Percentiles rank a stretch among this genome's conserved stretches.
phyloP scores from a whole-genome alignment of 2,797 vertebrate species.

The Mionectes olivaceus region DNA sequence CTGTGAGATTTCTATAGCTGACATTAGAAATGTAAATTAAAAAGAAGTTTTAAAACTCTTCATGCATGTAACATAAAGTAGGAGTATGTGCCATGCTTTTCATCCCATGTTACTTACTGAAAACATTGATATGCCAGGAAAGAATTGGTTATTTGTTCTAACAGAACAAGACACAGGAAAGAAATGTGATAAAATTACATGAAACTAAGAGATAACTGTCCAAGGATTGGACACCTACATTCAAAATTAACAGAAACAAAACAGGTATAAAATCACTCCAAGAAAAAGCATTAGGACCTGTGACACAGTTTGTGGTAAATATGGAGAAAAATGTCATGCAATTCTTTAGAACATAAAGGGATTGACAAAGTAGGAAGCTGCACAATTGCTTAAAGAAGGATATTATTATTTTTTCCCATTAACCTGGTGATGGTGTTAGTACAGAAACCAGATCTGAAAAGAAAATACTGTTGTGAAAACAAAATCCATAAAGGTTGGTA shows the following conservation, averaged over 20 bases:
- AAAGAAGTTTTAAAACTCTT: not conserved
- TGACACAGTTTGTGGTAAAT: not conserved
- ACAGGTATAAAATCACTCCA: not conserved
- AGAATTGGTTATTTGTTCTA: not conserved
- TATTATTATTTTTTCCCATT: slow-evolving; percentile 13
- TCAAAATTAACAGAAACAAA: not conserved
- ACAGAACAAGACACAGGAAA: not conserved
- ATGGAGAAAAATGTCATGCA: not conserved
- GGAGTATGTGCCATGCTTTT: not conserved
- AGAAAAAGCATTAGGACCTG: not conserved
- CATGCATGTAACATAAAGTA: not conserved
- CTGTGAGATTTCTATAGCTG: not conserved
- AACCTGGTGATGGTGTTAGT: not conserved
- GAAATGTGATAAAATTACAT: not conserved
- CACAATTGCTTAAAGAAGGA: not conserved
- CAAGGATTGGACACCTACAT: not conserved
- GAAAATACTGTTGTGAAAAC: not conserved
- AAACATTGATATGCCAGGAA: not conserved
- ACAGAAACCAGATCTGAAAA: slow-evolving; percentile 2
- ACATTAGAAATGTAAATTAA: not conserved
- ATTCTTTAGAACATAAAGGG: slow-evolving; percentile 35
- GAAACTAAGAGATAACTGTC: not conserved
- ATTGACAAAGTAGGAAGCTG: not conserved
- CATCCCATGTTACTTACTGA: not conserved
- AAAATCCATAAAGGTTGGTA: slow-evolving; percentile 2